These are phyloP conservation scores for Zaprionus nigranus DNA, from an alignment of 1,140 invertebrate genomes.

Conservation along the genomic window DNA sequence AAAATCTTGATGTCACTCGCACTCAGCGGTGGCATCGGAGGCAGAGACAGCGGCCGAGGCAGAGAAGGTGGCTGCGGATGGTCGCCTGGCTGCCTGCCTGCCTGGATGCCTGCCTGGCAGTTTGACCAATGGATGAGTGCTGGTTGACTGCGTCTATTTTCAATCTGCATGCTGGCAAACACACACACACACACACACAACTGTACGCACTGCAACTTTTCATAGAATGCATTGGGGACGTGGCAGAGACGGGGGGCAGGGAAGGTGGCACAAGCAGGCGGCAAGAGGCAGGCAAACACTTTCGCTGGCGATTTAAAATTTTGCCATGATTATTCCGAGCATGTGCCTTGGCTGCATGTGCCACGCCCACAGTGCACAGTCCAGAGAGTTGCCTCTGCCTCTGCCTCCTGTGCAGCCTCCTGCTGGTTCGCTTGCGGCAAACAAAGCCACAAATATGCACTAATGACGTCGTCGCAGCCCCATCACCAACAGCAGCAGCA, in stretches of 20 bases:
- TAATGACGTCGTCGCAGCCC: conserved; percentile 74
- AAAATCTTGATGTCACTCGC: conserved; percentile 43
- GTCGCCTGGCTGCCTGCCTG: background rate
- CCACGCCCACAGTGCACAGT: conserved; percentile 43
- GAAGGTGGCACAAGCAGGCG: background rate
- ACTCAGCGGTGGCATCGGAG: conserved; percentile 6
- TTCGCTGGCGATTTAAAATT: conserved; percentile 81
- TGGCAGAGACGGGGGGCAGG: background rate
- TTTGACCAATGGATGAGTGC: conserved; percentile 57
- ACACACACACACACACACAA: conserved; percentile 22
- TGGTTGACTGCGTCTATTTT: conserved; percentile 72
- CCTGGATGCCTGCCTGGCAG: conserved; percentile 1
- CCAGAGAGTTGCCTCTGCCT: background rate
- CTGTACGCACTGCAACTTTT: conserved; percentile 26
- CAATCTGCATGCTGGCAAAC: conserved; percentile 64
- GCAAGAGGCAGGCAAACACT: conserved; percentile 59
- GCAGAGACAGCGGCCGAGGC: background rate
- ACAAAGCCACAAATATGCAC: conserved; percentile 84
- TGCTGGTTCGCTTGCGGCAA: conserved; percentile 74
- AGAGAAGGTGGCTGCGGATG: conserved; percentile 5
- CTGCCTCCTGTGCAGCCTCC: background rate
- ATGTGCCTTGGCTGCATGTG: conserved; percentile 55
- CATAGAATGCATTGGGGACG: conserved; percentile 1
- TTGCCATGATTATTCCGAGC: conserved; percentile 81
- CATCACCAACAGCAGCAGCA: conserved; percentile 16